These are phyloP conservation scores for Rhegmatorhina hoffmannsi DNA, from an alignment of 2,113 vertebrate genomes.

Conservation along the genomic window DNA sequence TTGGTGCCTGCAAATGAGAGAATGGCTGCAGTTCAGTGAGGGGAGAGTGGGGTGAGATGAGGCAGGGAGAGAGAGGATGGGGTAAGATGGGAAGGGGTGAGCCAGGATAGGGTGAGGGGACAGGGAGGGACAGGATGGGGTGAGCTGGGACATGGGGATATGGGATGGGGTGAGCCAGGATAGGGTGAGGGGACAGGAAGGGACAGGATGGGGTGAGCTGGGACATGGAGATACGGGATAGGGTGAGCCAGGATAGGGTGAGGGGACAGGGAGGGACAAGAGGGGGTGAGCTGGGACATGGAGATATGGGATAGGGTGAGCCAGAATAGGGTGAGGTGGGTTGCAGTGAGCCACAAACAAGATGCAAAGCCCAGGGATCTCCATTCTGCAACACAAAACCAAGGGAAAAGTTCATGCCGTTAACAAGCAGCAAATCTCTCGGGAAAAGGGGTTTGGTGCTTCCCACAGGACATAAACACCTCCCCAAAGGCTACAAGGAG, in stretches of 20 bases:
- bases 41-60: background rate
- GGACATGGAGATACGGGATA: background rate
- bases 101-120: background rate
- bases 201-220: background rate
- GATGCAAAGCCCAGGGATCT: background rate
- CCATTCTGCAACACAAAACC: background rate
- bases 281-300: background rate
- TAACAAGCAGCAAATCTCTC: background rate
- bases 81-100: no score
- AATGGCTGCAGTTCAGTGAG: background rate
- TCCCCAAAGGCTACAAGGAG: background rate
- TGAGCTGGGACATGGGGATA: background rate
- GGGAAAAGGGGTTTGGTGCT: background rate
- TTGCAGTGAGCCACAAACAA: background rate
- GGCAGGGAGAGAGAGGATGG: background rate
- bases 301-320: background rate
- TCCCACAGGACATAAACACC: background rate
- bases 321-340: background rate
- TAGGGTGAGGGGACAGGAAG: background rate
- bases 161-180: background rate
- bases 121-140: background rate
- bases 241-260: background rate
- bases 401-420: rapidly evolving
- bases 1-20: background rate
- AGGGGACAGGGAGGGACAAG: background rate